These are phyloP conservation scores for Coenonympha arcania DNA, from an alignment of 2,888 invertebrate species.

Conservation along the genomic window DNA sequence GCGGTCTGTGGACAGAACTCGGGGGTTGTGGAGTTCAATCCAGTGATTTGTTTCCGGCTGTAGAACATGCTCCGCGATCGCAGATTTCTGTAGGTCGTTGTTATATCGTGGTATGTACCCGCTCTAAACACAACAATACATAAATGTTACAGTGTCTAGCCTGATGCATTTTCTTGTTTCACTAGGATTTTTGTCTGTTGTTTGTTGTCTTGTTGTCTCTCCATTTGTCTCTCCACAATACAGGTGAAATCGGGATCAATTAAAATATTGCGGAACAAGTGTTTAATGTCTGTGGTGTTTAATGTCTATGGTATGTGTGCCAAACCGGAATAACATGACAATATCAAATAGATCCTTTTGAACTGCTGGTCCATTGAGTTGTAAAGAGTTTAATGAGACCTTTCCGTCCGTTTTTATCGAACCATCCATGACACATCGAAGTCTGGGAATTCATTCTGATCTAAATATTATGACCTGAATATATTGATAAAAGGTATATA, in stretches of 20 bases:
- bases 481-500: not conserved
- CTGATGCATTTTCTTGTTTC: constrained; percentile 20
- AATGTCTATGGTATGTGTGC: constrained; percentile 1
- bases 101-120: no score
- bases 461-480: not conserved
- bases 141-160: constrained; percentile 27
- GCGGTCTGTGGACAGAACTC: no score
- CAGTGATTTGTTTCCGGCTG: no score
- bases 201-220: no score
- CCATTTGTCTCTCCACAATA: constrained; percentile 28
- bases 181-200: no score
- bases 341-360: constrained; percentile 26
- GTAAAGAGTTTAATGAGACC: not conserved
- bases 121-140: no score
- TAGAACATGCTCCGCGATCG: no score
- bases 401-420: not conserved
- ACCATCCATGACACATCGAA: not conserved
- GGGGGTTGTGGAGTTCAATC: no score
- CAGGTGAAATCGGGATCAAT: constrained; percentile 11
- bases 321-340: constrained; percentile 14
- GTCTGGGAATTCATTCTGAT: not conserved
- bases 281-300: constrained; percentile 20
- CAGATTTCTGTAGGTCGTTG: no score
- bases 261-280: constrained; percentile 23
- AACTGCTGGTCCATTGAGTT: not conserved